phyloP scores from a whole-genome alignment of 2,113 vertebrate species.

The Sinocyclocheilus maitianheensis region DNA sequence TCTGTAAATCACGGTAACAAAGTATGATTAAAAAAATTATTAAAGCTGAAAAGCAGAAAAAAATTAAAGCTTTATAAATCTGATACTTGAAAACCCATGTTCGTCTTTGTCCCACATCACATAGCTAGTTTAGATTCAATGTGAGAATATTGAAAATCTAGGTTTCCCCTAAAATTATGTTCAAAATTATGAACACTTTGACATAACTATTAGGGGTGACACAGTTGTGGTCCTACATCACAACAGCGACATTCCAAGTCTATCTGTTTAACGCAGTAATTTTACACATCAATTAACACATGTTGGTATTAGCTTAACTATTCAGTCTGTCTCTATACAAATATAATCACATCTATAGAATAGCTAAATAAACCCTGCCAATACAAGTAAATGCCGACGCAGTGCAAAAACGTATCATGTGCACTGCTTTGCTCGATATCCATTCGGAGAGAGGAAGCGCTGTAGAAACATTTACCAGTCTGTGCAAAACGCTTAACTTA shows the following conservation, averaged over 20 bases:
- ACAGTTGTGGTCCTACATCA: background rate
- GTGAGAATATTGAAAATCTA: too few species aligned
- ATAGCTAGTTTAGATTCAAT: too few species aligned
- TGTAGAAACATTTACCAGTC: background rate
- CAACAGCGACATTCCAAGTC: background rate
- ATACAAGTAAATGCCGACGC: background rate
- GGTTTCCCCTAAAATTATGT: too few species aligned
- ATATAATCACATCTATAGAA: background rate
- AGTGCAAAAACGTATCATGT: conserved; percentile 1
- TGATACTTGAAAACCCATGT: too few species aligned
- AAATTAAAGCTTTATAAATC: too few species aligned
- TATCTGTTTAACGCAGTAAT: background rate
- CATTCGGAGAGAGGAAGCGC: background rate
- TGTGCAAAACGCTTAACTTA: background rate
- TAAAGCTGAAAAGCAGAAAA: too few species aligned
- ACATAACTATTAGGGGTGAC: background rate
- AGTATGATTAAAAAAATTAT: too few species aligned
- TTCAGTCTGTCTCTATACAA: background rate
- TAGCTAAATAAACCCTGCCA: background rate
- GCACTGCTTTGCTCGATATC: background rate
- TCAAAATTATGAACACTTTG: background rate
- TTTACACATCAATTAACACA: background rate
- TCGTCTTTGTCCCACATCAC: too few species aligned
- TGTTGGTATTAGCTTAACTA: background rate
- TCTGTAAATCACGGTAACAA: too few species aligned